Conservation (phyloP, 2,113 vertebrate genomes). For the Progne subis region DNA sequence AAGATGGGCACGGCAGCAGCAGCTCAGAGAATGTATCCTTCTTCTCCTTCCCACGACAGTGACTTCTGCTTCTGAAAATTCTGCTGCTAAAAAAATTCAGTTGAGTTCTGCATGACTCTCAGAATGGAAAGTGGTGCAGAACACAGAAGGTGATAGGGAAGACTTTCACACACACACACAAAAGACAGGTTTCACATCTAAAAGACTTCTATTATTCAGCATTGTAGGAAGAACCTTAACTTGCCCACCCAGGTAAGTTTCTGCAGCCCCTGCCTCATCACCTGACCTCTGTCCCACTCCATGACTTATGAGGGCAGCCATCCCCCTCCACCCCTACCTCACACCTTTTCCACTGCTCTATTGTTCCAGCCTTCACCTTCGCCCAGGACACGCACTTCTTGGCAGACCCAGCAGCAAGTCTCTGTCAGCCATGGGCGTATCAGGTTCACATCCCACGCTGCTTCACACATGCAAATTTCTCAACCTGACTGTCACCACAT, state of each 20-base stretch:
- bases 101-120: not conserved
- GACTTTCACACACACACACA: not conserved
- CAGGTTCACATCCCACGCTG: not conserved
- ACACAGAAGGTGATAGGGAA: not conserved
- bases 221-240: not conserved
- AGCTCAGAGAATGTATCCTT: not conserved
- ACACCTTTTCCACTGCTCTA: not conserved
- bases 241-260: not conserved
- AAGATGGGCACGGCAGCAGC: not conserved
- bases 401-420: not conserved
- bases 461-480: not conserved
- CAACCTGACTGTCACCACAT: not conserved
- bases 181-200: not conserved
- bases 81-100: not conserved
- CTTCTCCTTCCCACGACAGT: not conserved
- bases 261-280: not conserved
- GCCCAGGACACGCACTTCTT: accelerated
- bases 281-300: not conserved
- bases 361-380: not conserved
- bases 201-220: not conserved
- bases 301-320: not conserved
- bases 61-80: not conserved
- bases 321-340: not conserved
- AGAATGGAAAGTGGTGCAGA: not conserved
- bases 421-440: not conserved